A percentile compares a stretch with the other conserved stretches of the same genome.
These are phyloP conservation scores for Branchellion lobata DNA, from an alignment of 2,888 invertebrate species.

Conservation along the genomic window DNA sequence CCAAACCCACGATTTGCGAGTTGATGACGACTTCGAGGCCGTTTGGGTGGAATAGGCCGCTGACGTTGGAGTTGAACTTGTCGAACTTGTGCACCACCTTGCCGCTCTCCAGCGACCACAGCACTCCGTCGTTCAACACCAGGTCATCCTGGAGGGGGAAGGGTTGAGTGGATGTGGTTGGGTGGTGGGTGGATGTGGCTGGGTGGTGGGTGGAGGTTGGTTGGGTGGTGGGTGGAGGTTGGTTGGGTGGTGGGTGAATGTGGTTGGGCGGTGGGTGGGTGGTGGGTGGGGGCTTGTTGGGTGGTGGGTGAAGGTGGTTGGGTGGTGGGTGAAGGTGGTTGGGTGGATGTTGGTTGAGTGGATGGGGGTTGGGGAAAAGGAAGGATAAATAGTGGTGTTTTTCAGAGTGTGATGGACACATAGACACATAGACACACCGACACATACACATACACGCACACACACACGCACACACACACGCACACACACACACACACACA, in stretches of 20 bases:
- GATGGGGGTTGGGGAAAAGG: neutral
- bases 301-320: too few relatives aligned
- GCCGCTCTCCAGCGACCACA: conserved; percentile 84
- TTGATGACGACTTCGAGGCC: conserved; percentile 94
- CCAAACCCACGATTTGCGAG: conserved; percentile 74
- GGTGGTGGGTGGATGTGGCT: conserved; percentile 83
- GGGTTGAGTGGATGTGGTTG: conserved; percentile 81
- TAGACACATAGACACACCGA: too few relatives aligned
- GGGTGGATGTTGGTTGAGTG: too few relatives aligned
- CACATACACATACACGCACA: too few relatives aligned
- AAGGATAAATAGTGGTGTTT: too few relatives aligned
- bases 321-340: too few relatives aligned
- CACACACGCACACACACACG: neutral
- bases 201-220: too few relatives aligned
- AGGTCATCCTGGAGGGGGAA: conserved; percentile 90
- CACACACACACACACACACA: neutral
- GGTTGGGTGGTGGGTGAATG: too few relatives aligned
- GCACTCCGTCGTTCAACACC: conserved; percentile 89
- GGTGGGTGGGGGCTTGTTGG: too few relatives aligned
- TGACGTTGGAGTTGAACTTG: conserved; percentile 89
- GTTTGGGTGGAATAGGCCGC: conserved; percentile 93
- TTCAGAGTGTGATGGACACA: too few relatives aligned
- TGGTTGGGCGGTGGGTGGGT: conserved; percentile 51
- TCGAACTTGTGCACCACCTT: conserved; percentile 94
- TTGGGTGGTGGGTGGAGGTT: too few relatives aligned